Conservation (phyloP, 1,140 invertebrate species). For the Pseudobourletiella spinata region DNA sequence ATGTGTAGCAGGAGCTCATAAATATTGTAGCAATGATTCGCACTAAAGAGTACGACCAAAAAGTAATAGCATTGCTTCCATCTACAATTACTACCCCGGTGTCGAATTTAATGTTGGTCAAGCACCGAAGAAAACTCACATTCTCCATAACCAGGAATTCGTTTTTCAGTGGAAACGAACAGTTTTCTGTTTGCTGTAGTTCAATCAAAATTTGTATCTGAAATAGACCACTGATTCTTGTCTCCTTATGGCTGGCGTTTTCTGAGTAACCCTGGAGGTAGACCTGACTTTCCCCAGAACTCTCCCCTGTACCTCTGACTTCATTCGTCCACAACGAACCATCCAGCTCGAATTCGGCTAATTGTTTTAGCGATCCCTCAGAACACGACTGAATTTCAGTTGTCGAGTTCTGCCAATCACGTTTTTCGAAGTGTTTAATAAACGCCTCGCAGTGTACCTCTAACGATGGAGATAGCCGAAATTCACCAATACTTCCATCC, state of each 20-base stretch:
- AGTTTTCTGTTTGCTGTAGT: neutral
- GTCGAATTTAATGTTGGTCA: conserved; percentile 1
- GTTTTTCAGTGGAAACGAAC: neutral
- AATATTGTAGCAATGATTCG: conserved; percentile 64
- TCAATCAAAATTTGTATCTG: neutral
- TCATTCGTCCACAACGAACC: too few species aligned
- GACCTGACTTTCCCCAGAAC: neutral
- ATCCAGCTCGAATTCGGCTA: neutral
- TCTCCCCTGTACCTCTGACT: too few species aligned
- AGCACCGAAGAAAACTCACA: neutral
- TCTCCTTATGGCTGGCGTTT: neutral
- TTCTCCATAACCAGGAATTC: neutral
- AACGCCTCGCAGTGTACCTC: neutral
- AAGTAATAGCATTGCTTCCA: conserved; percentile 46
- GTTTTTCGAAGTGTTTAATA: neutral
- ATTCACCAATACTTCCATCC: neutral
- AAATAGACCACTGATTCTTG: neutral
- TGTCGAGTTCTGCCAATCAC: neutral
- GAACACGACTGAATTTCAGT: neutral
- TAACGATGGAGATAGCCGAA: neutral
- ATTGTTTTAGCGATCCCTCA: neutral
- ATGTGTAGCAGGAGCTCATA: conserved; percentile 62
- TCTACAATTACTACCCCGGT: conserved; percentile 1
- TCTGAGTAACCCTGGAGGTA: neutral
- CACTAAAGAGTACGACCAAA: conserved; percentile 67